phyloP scores from a whole-genome alignment of 2,888 invertebrate genomes.

The Drosophila borealis region DNA sequence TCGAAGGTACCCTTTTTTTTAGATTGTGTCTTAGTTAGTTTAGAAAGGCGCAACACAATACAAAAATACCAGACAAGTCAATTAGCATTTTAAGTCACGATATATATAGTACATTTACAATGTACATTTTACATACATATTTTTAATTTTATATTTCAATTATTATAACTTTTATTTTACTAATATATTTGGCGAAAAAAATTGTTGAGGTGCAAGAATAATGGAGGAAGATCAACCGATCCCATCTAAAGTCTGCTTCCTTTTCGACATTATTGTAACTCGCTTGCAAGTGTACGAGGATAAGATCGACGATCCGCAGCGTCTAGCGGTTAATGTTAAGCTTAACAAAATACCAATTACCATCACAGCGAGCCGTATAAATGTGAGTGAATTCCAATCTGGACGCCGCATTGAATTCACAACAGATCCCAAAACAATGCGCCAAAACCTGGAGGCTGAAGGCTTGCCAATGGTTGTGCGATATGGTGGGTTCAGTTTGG shows the following conservation, averaged over 20 bases:
- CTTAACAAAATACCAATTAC: constrained; percentile 56
- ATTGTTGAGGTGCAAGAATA: constrained; percentile 7
- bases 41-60: too few relatives aligned
- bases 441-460: constrained; percentile 36
- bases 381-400: constrained; percentile 69
- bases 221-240: constrained; percentile 18
- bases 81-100: constrained; percentile 11
- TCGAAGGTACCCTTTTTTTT: too few relatives aligned
- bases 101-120: neutral
- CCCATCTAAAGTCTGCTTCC: constrained; percentile 32
- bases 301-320: constrained; percentile 38
- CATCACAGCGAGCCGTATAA: constrained; percentile 75
- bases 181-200: constrained; percentile 13
- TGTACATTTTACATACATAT: neutral
- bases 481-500: constrained; percentile 38
- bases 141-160: constrained; percentile 9
- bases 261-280: constrained; percentile 70
- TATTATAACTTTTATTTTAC: too few relatives aligned
- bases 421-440: constrained; percentile 43
- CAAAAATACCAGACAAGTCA: neutral
- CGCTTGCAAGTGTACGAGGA: constrained; percentile 51
- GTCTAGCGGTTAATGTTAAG: constrained; percentile 47
- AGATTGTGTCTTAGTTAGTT: too few relatives aligned
- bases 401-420: constrained; percentile 65
- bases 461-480: constrained; percentile 63